These are phyloP conservation scores for Habropoda laboriosa DNA, from an alignment of 1,140 invertebrate genomes.

Conservation along the genomic window DNA sequence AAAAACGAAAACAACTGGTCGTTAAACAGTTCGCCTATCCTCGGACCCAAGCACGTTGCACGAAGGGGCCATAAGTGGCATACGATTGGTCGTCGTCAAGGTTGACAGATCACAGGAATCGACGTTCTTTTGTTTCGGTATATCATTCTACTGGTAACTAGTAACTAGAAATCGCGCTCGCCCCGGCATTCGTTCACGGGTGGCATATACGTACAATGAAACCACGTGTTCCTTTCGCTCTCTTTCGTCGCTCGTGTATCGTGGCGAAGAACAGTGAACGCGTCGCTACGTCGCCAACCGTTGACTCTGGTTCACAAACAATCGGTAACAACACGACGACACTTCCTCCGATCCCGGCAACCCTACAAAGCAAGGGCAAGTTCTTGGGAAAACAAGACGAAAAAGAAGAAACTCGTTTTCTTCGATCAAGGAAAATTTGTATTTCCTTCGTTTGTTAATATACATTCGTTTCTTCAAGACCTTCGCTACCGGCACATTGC, in stretches of 20 bases:
- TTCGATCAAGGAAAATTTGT: fast-evolving
- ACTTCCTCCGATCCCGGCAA: no score
- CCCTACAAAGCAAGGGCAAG: no score
- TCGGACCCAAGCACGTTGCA: neutral
- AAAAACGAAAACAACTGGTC: no score
- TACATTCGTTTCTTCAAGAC: neutral
- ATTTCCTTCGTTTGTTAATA: no score
- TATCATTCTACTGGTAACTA: conserved; percentile 64
- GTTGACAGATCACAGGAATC: neutral
- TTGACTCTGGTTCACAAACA: neutral
- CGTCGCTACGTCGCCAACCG: conserved; percentile 18
- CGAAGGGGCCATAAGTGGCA: neutral
- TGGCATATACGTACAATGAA: neutral
- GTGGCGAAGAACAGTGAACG: conserved; percentile 43
- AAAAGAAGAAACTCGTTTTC: neutral
- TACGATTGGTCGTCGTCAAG: neutral
- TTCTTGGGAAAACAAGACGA: neutral
- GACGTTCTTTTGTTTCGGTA: conserved; percentile 52
- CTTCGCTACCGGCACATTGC: no score
- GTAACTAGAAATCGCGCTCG: conserved; percentile 28
- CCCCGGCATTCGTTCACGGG: conserved; percentile 12
- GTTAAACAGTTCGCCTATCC: neutral
- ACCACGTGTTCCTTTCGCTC: conserved; percentile 47
- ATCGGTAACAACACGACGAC: neutral
- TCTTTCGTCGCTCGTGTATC: conserved; percentile 32